Conservation (phyloP, 2,888 invertebrate genomes). For the Drosophila kokeensis region DNA sequence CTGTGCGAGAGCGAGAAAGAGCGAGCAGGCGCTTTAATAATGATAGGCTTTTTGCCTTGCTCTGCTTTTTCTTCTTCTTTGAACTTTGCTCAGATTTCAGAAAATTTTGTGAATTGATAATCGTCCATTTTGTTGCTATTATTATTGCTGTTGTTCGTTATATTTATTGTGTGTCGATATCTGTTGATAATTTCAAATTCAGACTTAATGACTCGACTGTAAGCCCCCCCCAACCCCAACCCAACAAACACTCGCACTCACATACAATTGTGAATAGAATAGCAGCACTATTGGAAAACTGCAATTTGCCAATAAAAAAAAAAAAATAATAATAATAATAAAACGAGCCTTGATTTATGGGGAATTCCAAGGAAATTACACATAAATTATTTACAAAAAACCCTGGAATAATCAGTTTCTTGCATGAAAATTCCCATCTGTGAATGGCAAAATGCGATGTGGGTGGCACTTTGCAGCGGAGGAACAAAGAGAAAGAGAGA, state of each 20-base stretch:
- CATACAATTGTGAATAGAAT: constrained; percentile 22
- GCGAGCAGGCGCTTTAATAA: constrained; percentile 9
- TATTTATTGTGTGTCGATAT: constrained; percentile 27
- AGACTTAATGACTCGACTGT: constrained; percentile 16
- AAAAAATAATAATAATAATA: background rate
- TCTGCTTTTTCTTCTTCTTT: constrained; percentile 17
- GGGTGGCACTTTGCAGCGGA: constrained; percentile 20
- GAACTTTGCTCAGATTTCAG: constrained; percentile 40
- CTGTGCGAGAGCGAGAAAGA: constrained; percentile 1
- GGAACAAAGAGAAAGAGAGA: too few relatives aligned
- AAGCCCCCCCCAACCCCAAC: background rate
- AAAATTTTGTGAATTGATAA: constrained; percentile 56
- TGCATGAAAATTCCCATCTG: background rate
- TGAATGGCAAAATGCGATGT: background rate
- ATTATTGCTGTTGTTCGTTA: constrained; percentile 8
- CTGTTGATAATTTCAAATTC: constrained; percentile 31
- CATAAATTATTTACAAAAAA: background rate
- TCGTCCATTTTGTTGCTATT: constrained; percentile 19
- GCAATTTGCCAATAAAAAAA: constrained; percentile 4
- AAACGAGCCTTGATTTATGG: background rate
- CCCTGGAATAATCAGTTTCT: background rate
- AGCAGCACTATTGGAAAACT: constrained; percentile 12
- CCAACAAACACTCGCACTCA: background rate
- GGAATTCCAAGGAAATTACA: background rate
- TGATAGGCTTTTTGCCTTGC: constrained; percentile 6